Evolutionary conservation across 2,113 vertebrate genomes (phyloP).

Genomic region (Salvelinus sp.): DNA sequence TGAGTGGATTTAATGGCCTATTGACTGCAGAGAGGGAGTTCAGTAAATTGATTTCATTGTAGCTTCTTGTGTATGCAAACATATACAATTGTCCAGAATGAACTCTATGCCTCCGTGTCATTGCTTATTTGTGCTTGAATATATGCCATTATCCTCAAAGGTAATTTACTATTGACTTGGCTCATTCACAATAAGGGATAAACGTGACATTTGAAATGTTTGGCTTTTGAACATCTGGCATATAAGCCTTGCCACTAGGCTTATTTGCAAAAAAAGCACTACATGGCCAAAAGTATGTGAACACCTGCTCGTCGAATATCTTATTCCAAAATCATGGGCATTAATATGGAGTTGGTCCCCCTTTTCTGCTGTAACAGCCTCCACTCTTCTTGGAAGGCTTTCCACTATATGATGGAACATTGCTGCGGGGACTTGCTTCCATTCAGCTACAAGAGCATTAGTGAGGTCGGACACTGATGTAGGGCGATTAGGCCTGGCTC

Average conservation of each 20-base stretch:
- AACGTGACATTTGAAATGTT: neutral
- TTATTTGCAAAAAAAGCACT: neutral
- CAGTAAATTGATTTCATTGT: neutral
- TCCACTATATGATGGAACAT: no score
- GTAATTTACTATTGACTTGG: no score
- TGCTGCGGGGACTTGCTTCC: no score
- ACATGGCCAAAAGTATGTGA: no score
- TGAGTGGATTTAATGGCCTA: neutral
- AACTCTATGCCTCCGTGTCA: neutral
- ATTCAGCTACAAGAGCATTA: no score
- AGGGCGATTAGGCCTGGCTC: no score
- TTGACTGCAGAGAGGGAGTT: neutral
- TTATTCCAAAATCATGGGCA: no score
- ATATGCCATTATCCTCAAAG: neutral
- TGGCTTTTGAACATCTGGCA: slow-evolving; percentile 14
- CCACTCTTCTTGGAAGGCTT: no score
- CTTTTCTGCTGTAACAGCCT: no score
- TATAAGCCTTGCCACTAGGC: neutral
- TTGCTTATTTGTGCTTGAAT: neutral
- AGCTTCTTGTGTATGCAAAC: neutral
- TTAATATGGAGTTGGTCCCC: no score
- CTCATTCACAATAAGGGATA: neutral
- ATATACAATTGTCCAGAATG: neutral
- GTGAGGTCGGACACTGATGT: no score
- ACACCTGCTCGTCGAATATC: no score